Conservation (phyloP, 2,888 invertebrate species). For the Zaprionus bogoriensis region DNA sequence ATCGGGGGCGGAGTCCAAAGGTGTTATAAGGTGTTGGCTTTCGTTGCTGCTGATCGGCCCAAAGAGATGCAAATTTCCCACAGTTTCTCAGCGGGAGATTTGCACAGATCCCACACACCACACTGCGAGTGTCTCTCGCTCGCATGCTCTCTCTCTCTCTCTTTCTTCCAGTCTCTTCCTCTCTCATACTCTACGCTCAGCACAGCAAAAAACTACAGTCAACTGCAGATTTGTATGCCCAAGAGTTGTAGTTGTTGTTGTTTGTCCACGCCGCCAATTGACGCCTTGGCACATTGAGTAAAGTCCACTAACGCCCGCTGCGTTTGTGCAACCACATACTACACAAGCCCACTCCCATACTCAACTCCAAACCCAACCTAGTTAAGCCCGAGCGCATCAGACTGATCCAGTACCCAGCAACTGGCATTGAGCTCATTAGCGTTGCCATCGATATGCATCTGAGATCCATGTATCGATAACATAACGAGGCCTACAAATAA, state of each 20-base stretch:
- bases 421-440: constrained; percentile 8
- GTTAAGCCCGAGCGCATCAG: too few species aligned
- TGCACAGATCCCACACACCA: not conserved
- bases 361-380: not conserved
- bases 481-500: not conserved
- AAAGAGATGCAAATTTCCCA: constrained; percentile 5
- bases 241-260: not conserved
- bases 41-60: not conserved
- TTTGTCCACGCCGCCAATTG: constrained; percentile 7
- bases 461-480: not conserved
- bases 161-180: too few species aligned
- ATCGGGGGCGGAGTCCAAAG: constrained; percentile 2
- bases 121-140: not conserved
- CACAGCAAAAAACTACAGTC: too few species aligned
- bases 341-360: not conserved
- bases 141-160: not conserved
- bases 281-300: constrained; percentile 11
- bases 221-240: constrained; percentile 19
- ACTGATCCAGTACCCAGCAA: not conserved
- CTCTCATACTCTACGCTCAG: not conserved
- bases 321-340: constrained; percentile 9
- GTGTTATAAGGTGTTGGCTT: not conserved
- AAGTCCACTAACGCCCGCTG: constrained; percentile 13
- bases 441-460: too few species aligned
- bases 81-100: not conserved